Percentiles rank a stretch among this genome's conserved stretches.
These are phyloP conservation scores for Cyanistes caeruleus DNA, from an alignment of 2,113 vertebrate genomes.

Conservation along the genomic window DNA sequence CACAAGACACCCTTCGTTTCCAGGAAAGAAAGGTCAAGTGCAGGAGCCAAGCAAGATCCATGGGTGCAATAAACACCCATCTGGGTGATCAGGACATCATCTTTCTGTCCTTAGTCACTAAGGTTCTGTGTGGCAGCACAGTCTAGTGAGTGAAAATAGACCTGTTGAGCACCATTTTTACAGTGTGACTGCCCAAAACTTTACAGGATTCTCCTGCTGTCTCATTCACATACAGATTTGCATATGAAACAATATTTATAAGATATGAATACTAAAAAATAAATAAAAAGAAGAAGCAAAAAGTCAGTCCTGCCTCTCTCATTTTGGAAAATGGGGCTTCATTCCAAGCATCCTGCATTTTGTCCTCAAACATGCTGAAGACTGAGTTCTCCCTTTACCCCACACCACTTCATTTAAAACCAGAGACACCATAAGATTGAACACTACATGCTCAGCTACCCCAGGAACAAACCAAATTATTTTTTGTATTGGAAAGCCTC, in stretches of 20 bases:
- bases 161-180: fast-evolving
- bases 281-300: too few species aligned
- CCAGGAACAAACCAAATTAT: background rate
- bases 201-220: background rate
- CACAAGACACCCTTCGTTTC: background rate
- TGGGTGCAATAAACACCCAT: background rate
- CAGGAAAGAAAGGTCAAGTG: background rate
- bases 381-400: background rate
- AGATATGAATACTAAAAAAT: background rate
- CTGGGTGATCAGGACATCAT: background rate
- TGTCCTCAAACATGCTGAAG: background rate
- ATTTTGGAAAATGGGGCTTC: background rate
- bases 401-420: background rate
- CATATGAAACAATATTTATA: background rate
- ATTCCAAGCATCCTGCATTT: background rate
- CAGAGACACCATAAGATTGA: background rate
- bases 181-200: background rate
- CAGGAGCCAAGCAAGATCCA: background rate
- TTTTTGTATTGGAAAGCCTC: background rate
- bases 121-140: background rate
- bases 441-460: background rate
- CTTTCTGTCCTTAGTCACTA: background rate
- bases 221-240: background rate
- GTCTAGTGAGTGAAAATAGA: background rate
- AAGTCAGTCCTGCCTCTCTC: fast-evolving